phyloP scores from a whole-genome alignment of 2,888 invertebrate species.

The Prionchulus punctatus region DNA sequence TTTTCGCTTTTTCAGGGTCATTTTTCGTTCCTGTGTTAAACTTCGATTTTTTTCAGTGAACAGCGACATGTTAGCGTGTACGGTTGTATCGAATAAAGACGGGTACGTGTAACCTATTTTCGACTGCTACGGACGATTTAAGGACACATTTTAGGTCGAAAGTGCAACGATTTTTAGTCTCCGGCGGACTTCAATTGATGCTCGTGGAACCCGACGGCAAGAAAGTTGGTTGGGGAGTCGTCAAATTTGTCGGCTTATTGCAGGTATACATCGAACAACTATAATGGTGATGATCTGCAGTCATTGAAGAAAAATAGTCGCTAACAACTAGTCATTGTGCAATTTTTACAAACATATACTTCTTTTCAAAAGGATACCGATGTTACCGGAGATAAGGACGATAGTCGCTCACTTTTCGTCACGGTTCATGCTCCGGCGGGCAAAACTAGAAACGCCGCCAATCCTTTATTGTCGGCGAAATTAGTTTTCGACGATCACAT shows the following conservation, averaged over 20 bases:
- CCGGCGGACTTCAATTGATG: slow-evolving; percentile 82
- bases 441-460: slow-evolving; percentile 37
- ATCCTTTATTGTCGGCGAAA: slow-evolving; percentile 67
- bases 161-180: slow-evolving; percentile 73
- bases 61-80: slow-evolving; percentile 89
- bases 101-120: slow-evolving; percentile 40
- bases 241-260: slow-evolving; percentile 81
- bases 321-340: too few relatives aligned
- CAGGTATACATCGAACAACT: too few relatives aligned
- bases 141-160: slow-evolving; percentile 23
- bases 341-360: too few relatives aligned
- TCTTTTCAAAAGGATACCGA: slow-evolving; percentile 86
- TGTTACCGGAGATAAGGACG: slow-evolving; percentile 83
- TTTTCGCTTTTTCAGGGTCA: not conserved
- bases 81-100: slow-evolving; percentile 65
- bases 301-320: too few relatives aligned
- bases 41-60: slow-evolving; percentile 53
- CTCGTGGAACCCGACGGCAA: slow-evolving; percentile 90
- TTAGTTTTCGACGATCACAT: slow-evolving; percentile 98
- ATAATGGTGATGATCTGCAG: too few relatives aligned
- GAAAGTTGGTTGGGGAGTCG: slow-evolving; percentile 89
- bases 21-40: not conserved
- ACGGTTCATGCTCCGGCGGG: slow-evolving; percentile 63
- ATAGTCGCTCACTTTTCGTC: slow-evolving; percentile 80
- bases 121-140: not conserved